These are phyloP conservation scores for Scotopteryx bipunctaria DNA, from an alignment of 2,888 invertebrate genomes.

Conservation along the genomic window DNA sequence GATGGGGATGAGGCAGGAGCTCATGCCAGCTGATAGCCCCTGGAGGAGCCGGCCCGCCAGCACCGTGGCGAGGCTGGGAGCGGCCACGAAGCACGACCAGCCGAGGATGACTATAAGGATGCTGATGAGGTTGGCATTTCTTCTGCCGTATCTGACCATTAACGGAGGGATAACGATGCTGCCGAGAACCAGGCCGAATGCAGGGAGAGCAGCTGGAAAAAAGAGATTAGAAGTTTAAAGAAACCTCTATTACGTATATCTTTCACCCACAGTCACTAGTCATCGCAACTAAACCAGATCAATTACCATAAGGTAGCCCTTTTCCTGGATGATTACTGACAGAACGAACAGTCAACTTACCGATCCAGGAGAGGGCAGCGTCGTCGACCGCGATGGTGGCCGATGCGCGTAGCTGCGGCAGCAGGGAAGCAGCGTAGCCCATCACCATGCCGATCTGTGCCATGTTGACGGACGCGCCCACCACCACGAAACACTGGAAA, in stretches of 20 bases:
- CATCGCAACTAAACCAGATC: too few relatives aligned
- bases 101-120: constrained; percentile 72
- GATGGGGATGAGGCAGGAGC: constrained; percentile 71
- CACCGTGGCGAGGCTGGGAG: constrained; percentile 56
- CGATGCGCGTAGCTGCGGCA: constrained; percentile 74
- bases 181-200: constrained; percentile 48
- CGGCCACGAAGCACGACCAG: constrained; percentile 73
- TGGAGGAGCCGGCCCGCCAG: constrained; percentile 58
- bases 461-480: constrained; percentile 55
- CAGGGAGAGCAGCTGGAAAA: constrained; percentile 51
- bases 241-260: too few relatives aligned
- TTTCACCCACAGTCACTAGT: too few relatives aligned
- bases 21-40: constrained; percentile 79
- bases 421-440: constrained; percentile 82
- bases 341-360: too few relatives aligned
- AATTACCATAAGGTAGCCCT: too few relatives aligned
- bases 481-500: constrained; percentile 60
- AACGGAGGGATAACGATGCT: constrained; percentile 55
- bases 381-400: constrained; percentile 14
- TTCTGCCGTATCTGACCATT: constrained; percentile 79
- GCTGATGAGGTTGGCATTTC: constrained; percentile 68
- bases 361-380: constrained; percentile 77
- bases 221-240: background rate
- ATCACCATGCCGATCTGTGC: constrained; percentile 53
- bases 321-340: background rate